Base-by-base conservation (phyloP, 2,113 vertebrate genomes). In the Cacatua alba region DNA sequence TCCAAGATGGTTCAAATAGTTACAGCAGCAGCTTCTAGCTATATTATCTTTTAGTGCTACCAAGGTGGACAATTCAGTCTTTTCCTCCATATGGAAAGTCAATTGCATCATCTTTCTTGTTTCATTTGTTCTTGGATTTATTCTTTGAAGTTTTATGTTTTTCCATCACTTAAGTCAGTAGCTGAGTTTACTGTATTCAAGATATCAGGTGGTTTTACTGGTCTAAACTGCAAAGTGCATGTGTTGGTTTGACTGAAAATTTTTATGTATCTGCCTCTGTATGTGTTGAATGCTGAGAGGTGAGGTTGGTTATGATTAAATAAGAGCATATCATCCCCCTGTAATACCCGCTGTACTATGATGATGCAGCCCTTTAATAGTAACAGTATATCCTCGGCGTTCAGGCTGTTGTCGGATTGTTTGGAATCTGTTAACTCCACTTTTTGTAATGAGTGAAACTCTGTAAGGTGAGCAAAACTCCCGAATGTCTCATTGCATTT, bases 241-340 rank as follows among this genome's bases (percentile, higher is more conserved):
- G 6, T 60, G 7, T 67, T 79, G 31, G 10, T 68, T 79, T 64
- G n/a, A 44, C 46, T 84, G 82, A 82, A 82, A 65, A 64, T 23
- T 25, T 62, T 74, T 31, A 8, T 55, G 8, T 33, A 24, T 67
- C 39, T 84, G 12, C 35, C 3, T 82, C 53, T 48, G 2, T 49
- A 8, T 64, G 10, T n/a, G 24, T 13, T 76, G 44, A 91, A 65
- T 52, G 18, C 15, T 43, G 75, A 44, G 31, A 48, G 24, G 7
- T 33, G 24, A 31, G 20, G 20, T 7, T 33, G 24, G 24, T 72
- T 67, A 9, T 74, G n/a, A 31, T 59, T 74, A 53, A 82, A 11
- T 39, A 65, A 63, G 51, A 51, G 8, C 1, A 0, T 23, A 2
- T 67, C 0, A 3, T 29, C 13, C 15, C 19, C 53, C 13, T 43